Conservation (phyloP, 1,140 invertebrate genomes). For the Gryon sp. region DNA sequence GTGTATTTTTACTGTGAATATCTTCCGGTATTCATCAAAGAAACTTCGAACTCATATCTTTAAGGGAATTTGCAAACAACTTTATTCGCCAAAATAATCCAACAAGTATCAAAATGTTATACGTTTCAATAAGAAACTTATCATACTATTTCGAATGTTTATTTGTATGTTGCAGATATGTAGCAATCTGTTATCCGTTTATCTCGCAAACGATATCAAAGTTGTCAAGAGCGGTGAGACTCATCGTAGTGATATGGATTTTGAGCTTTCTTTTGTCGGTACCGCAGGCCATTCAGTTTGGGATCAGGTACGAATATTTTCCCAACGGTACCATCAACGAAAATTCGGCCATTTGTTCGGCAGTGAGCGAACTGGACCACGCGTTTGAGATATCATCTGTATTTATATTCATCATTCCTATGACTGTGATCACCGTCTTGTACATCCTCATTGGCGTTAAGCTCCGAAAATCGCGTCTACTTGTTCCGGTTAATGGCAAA, state of each 20-base stretch:
- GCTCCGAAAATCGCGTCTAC: conserved; percentile 83
- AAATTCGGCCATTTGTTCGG: conserved; percentile 79
- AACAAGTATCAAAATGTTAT: neutral
- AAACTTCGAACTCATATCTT: too few species aligned
- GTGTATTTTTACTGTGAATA: too few species aligned
- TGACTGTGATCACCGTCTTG: conserved; percentile 90
- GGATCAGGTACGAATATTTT: conserved; percentile 80
- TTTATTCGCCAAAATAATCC: too few species aligned
- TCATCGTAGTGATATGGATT: conserved; percentile 86
- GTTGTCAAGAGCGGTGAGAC: conserved; percentile 85
- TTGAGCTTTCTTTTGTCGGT: conserved; percentile 87
- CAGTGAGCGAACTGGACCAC: conserved; percentile 83
- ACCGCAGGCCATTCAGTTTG: conserved; percentile 89
- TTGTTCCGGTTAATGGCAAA: conserved; percentile 76
- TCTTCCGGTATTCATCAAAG: too few species aligned
- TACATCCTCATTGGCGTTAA: conserved; percentile 91
- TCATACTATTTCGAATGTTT: neutral
- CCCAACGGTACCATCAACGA: conserved; percentile 77
- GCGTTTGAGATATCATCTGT: conserved; percentile 91
- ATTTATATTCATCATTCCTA: conserved; percentile 91
- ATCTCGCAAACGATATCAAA: conserved; percentile 92
- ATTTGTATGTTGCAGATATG: conserved; percentile 83
- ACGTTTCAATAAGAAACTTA: neutral
- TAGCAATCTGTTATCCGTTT: conserved; percentile 96
- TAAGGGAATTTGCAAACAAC: too few species aligned